Percentiles rank a stretch among this genome's conserved stretches.
These are phyloP conservation scores for Hippoglossus stenolepis DNA, from an alignment of 2,113 vertebrate species.

Conservation along the genomic window DNA sequence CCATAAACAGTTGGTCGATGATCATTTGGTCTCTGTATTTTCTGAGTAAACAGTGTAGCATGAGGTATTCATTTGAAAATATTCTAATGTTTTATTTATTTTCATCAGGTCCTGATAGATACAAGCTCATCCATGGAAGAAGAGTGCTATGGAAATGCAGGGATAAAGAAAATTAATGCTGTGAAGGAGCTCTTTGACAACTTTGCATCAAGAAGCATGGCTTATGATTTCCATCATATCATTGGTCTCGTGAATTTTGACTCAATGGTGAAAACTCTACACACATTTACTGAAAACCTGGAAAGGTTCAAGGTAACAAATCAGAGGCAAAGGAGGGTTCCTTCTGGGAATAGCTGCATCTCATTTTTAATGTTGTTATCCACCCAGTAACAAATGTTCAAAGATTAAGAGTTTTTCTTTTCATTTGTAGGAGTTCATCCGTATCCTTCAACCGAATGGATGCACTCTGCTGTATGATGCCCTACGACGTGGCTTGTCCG, in stretches of 20 bases:
- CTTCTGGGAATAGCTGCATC: background rate
- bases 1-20: too few species aligned
- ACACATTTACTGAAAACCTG: conserved; percentile 76
- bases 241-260: conserved; percentile 72
- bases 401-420: background rate
- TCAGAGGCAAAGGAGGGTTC: background rate
- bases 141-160: conserved; percentile 53
- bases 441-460: conserved; percentile 38
- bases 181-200: conserved; percentile 75
- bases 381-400: background rate
- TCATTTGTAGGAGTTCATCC: conserved; percentile 47
- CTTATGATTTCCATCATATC: conserved; percentile 74
- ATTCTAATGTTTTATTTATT: background rate
- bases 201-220: conserved; percentile 74
- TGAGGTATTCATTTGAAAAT: too few species aligned
- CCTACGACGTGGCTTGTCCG: conserved; percentile 43
- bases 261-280: conserved; percentile 58
- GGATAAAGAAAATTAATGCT: conserved; percentile 62
- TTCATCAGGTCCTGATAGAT: conserved; percentile 72
- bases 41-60: too few species aligned
- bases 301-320: conserved; percentile 75
- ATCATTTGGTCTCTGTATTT: too few species aligned
- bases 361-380: background rate
- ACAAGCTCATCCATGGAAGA: conserved; percentile 72
- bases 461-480: conserved; percentile 68